Conservation (phyloP, 2,888 invertebrate species). For the Eudemis profundana region DNA sequence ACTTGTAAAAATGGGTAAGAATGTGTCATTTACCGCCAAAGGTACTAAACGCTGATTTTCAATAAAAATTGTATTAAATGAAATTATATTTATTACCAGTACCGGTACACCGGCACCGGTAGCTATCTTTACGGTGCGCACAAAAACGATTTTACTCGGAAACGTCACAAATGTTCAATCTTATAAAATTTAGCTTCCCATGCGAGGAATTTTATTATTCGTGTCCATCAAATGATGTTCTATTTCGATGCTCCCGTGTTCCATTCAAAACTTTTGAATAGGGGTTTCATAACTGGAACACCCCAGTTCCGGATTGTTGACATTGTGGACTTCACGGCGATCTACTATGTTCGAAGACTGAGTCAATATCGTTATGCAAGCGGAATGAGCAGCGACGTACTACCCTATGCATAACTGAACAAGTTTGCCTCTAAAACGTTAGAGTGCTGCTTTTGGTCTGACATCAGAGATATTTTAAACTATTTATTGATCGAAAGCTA, state of each 20-base stretch:
- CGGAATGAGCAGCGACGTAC: constrained; percentile 15
- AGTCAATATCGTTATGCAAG: constrained; percentile 28
- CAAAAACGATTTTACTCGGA: too few species aligned
- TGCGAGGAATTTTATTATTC: too few species aligned
- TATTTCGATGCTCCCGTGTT: constrained; percentile 3
- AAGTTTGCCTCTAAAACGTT: background rate
- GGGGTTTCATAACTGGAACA: constrained; percentile 2
- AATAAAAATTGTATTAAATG: too few species aligned
- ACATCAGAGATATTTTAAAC: background rate
- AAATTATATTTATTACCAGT: too few species aligned
- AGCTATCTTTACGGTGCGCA: too few species aligned
- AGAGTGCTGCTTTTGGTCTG: too few species aligned
- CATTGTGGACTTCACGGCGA: constrained; percentile 22
- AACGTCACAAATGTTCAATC: too few species aligned
- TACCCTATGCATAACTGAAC: constrained; percentile 21
- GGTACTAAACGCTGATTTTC: too few species aligned
- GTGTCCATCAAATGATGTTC: background rate
- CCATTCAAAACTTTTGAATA: constrained; percentile 5
- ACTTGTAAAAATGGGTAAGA: too few species aligned
- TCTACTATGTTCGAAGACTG: background rate
- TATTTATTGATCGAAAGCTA: background rate
- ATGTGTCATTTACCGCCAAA: too few species aligned
- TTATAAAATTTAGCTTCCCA: too few species aligned
- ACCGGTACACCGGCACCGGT: too few species aligned
- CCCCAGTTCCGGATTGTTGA: constrained; percentile 13